Evolutionary conservation across 2,888 invertebrate genomes (phyloP), one percentile per base, ranked within the genome.

Genomic region (Sminthurinus aureus): DNA sequence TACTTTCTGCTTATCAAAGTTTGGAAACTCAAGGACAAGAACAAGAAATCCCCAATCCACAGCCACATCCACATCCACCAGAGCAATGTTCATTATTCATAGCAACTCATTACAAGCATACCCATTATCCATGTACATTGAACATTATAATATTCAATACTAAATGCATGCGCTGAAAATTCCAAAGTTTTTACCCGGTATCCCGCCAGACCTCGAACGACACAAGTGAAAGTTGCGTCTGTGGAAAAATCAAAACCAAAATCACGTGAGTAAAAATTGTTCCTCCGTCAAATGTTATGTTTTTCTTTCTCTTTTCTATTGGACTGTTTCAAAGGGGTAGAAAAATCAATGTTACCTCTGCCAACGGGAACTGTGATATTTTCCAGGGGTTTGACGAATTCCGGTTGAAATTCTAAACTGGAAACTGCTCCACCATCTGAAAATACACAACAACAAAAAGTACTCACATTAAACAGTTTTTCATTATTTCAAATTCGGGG

Each of bases 291-390:
- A n/a, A n/a, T n/a, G n/a, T n/a, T n/a, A n/a, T n/a, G n/a, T n/a
- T n/a, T n/a, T n/a, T n/a, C n/a, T n/a, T n/a, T n/a, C n/a, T n/a
- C n/a, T n/a, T n/a, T n/a, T n/a, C n/a, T n/a, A n/a, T n/a, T n/a
- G n/a, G n/a, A n/a, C n/a, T n/a, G n/a, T n/a, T n/a, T n/a, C n/a
- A n/a, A n/a, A n/a, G 38, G 1, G 3, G 6, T 38, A 38, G 38
- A 38, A 38, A 38, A 4, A 38, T 38, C 6, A 38, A 4, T 38
- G 38, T 38, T 13, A 58, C 58, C 58, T 89, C 96, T 92, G 85
- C 96, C 96, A 85, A 96, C 92, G 81, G 96, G 93, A 83, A 96
- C 93, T 83, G 96, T 96, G 89, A 96, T 92, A 92, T 97, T 97
- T 88, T 93, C 92, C 90, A 97, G 93, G 71, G 95, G 94, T 89